Evolutionary conservation across 1,140 invertebrate species (phyloP).

Genomic region (Drosophila baimaii): DNA sequence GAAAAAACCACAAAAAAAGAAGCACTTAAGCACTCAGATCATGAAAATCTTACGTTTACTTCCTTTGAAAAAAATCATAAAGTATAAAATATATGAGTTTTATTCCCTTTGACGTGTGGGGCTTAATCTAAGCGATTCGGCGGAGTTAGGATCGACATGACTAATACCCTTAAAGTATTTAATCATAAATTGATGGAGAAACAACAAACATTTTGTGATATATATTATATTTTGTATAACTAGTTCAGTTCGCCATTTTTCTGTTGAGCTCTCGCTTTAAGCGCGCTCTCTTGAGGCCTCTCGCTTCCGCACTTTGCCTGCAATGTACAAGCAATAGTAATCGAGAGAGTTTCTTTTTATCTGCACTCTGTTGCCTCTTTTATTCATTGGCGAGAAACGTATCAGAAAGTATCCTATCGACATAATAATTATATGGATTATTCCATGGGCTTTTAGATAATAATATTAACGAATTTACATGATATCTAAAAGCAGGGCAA

Average conservation of each 20-base stretch:
- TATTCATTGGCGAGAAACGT: no score
- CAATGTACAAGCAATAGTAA: background rate
- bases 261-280: no score
- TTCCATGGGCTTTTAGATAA: background rate
- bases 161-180: background rate
- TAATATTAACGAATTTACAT: constrained; percentile 5
- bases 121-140: background rate
- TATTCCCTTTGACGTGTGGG: background rate
- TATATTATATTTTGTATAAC: background rate
- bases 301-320: background rate
- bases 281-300: background rate
- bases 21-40: background rate
- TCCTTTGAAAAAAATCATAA: constrained; percentile 7
- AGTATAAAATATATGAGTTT: constrained; percentile 14
- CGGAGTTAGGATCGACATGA: background rate
- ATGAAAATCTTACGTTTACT: constrained; percentile 5
- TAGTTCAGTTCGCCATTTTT: background rate
- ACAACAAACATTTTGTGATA: no score
- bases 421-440: no score
- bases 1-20: background rate
- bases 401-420: no score
- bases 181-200: background rate
- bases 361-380: no score
- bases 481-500: background rate
- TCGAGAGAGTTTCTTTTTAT: background rate